A percentile compares a stretch with the other conserved stretches of the same genome.
These are phyloP conservation scores for Hyposoter didymator DNA, from an alignment of 2,888 invertebrate species.

Conservation along the genomic window DNA sequence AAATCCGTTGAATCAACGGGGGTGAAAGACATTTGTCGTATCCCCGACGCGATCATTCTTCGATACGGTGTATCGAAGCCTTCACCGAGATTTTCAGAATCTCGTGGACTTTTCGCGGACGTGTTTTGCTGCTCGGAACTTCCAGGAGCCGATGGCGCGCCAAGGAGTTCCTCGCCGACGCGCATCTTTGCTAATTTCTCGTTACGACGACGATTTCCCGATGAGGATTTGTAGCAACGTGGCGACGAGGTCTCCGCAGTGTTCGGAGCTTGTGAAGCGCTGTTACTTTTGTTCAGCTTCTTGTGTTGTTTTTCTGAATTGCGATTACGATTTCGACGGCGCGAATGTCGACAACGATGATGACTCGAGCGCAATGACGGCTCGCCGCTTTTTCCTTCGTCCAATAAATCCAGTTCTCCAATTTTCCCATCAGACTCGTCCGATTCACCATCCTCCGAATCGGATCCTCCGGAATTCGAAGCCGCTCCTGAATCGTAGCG, in stretches of 20 bases:
- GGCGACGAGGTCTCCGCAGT: conserved; percentile 2
- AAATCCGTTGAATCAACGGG: conserved; percentile 15
- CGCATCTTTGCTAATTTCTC: conserved; percentile 20
- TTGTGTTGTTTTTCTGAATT: conserved; percentile 42
- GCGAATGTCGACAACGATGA: background rate
- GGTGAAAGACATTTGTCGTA: conserved; percentile 11
- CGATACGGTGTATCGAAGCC: conserved; percentile 13
- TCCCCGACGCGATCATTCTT: conserved; percentile 21
- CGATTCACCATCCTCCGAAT: conserved; percentile 31
- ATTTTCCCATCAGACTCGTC: conserved; percentile 1
- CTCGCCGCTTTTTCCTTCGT: conserved; percentile 21
- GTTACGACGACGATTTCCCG: conserved; percentile 23
- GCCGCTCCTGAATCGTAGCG: conserved; percentile 25
- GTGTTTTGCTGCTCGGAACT: conserved; percentile 8
- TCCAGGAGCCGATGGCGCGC: background rate
- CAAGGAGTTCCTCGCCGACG: background rate
- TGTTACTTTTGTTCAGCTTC: conserved; percentile 22
- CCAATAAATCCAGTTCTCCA: background rate
- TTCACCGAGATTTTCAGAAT: background rate
- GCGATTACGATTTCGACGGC: conserved; percentile 41
- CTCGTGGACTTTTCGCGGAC: background rate
- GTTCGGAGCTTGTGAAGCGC: conserved; percentile 77
- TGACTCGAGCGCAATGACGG: conserved; percentile 39
- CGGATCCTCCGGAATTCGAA: conserved; percentile 9
- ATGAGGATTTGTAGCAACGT: conserved; percentile 1